phyloP scores from a whole-genome alignment of 1,140 invertebrate genomes.

The Harpegnathos saltator region DNA sequence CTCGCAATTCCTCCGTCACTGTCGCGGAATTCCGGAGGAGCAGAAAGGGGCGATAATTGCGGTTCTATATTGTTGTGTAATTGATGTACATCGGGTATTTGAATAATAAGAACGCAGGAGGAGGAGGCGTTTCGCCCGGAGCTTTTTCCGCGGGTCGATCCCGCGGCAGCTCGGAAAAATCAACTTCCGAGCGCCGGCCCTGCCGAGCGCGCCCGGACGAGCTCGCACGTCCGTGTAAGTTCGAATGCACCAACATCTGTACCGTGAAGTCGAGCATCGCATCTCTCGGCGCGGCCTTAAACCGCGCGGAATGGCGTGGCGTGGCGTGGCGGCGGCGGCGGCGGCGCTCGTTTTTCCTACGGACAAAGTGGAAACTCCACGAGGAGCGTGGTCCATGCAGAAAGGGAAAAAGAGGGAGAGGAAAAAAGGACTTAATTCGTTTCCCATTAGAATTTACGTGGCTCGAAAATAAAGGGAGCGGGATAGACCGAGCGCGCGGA shows the following conservation, averaged over 20 bases:
- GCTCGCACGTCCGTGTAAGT: slow-evolving; percentile 33
- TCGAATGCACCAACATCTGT: slow-evolving; percentile 47
- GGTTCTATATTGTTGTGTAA: too few relatives aligned
- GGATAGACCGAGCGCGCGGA: slow-evolving; percentile 14
- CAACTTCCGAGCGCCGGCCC: background rate
- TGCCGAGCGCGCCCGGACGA: slow-evolving; percentile 13
- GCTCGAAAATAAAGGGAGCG: slow-evolving; percentile 63
- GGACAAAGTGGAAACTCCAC: slow-evolving; percentile 58
- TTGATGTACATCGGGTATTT: too few relatives aligned
- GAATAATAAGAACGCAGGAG: too few relatives aligned
- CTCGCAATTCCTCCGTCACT: too few relatives aligned
- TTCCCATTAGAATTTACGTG: slow-evolving; percentile 72
- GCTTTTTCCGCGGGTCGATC: slow-evolving; percentile 9
- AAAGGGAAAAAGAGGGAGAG: background rate
- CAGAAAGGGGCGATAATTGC: too few relatives aligned
- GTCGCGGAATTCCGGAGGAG: too few relatives aligned
- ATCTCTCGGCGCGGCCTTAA: slow-evolving; percentile 36
- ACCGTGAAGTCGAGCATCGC: slow-evolving; percentile 43
- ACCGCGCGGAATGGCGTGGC: slow-evolving; percentile 54
- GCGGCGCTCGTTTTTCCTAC: slow-evolving; percentile 62
- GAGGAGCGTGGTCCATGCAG: slow-evolving; percentile 2
- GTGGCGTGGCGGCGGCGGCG: slow-evolving; percentile 7
- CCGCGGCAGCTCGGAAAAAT: background rate
- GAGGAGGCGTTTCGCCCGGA: too few relatives aligned
- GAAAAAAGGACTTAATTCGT: slow-evolving; percentile 69